Evolutionary conservation across 2,888 invertebrate genomes (phyloP), one percentile per base, ranked within the genome.

Genomic region (Meteorus colon): DNA sequence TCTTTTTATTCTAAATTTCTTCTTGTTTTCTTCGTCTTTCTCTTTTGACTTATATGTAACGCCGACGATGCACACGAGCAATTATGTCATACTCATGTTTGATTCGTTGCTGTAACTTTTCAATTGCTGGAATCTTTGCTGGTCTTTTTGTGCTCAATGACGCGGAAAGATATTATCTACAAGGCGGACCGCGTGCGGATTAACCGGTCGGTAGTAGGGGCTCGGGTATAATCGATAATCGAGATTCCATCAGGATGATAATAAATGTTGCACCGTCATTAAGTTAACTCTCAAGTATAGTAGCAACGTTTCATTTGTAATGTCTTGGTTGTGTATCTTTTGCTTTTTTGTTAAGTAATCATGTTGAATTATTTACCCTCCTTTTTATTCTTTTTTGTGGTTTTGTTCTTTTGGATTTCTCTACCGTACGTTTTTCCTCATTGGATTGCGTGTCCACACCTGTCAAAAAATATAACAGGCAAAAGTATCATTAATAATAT

Each of bases 401-500:
- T 24, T 24, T 24, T 24, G 24, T 24, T 19, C 4, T 1, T 62
- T 12, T 55, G 8, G 16, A 34, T 62, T 31, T 12, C 12, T 41
- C 19, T 12, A 41, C 55, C 59, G 60, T 59, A 67, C 24, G 24
- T 27, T 74, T 59, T 34, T 19, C 4, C 5, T 41, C 24, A 24
- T 34, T 16, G 41, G 74, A 45, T 74, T 41, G 66, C 67, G 55
- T 74, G 74, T 72, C 48, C 14, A 34, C 24, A 66, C 34, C 62
- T 55, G 55, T 72, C 79, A 77, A 48, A 79, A 55, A 62, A 81
- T 81, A 81, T 78, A 79, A 72, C 77, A 72, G 74, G 59, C 77
- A 75, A 79, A 74, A 74, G 75, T 48, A 80, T 81, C 83, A 84
- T 84, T 83, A 84, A 79, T 84, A 83, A 84, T 80, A 81, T 78